Evolutionary conservation across 1,140 invertebrate genomes (phyloP).

Genomic region (Hermetia illucens): DNA sequence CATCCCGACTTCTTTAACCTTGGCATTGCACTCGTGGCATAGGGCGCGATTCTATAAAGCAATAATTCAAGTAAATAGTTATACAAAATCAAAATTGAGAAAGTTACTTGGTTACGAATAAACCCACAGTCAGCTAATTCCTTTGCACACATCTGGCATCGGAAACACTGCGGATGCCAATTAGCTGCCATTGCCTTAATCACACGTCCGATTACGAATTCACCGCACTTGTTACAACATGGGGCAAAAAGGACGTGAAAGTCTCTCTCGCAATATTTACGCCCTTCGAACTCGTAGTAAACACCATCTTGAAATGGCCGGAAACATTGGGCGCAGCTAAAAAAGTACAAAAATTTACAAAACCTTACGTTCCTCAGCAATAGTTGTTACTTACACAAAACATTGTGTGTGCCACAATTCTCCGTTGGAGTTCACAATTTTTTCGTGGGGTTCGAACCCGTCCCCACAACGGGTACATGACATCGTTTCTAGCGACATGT

Average conservation of each 20-base stretch:
- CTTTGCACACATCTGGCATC: conserved; percentile 82
- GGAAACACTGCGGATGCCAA: conserved; percentile 97
- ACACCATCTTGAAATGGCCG: conserved; percentile 93
- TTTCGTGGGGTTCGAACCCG: conserved; percentile 88
- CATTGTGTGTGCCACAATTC: conserved; percentile 98
- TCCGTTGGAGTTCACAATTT: conserved; percentile 97
- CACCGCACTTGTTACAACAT: conserved; percentile 92
- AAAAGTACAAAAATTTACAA: conserved; percentile 12
- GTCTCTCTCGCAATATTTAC: conserved; percentile 99
- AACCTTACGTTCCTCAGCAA: conserved; percentile 4
- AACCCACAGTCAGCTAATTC: conserved; percentile 94
- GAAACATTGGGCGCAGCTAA: conserved; percentile 96
- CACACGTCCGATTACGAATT: conserved; percentile 94
- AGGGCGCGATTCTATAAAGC: conserved; percentile 55
- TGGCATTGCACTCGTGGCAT: conserved; percentile 94
- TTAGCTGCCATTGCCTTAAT: conserved; percentile 99
- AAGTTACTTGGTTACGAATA: conserved; percentile 78
- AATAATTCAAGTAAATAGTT: not conserved
- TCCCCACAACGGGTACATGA: conserved; percentile 87
- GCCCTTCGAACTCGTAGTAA: conserved; percentile 97
- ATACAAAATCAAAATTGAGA: too few relatives aligned
- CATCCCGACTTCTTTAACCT: conserved; percentile 84
- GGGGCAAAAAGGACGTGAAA: conserved; percentile 98
- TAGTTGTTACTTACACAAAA: conserved; percentile 80
- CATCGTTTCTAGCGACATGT: conserved; percentile 78